Evolutionary conservation across 2,797 vertebrate species (phyloP).

Genomic region (Eidolon dupreanum): DNA sequence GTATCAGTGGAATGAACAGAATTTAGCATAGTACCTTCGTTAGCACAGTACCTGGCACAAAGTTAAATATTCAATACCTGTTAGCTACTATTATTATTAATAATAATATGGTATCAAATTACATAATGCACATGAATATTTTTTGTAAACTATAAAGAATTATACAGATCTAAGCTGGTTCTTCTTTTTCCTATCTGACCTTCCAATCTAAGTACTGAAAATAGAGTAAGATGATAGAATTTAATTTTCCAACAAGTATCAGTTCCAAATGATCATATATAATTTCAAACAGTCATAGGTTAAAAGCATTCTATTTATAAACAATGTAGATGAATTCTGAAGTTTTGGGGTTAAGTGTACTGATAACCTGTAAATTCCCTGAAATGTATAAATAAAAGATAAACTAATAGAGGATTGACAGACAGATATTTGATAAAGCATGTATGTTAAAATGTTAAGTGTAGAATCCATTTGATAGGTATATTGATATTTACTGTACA

Average conservation of each 20-base stretch:
- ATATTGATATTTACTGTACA: not conserved
- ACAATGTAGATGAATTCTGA: not conserved
- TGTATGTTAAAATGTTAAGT: not conserved
- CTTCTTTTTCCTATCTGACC: not conserved
- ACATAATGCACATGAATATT: not conserved
- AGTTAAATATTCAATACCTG: not conserved
- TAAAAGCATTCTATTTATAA: not conserved
- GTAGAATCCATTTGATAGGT: not conserved
- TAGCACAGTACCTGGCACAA: not conserved
- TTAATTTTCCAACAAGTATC: constrained; percentile 14
- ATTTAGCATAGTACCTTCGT: not conserved
- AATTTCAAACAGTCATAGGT: not conserved
- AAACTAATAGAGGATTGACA: not conserved
- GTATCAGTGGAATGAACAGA: not conserved
- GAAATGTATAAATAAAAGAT: not conserved
- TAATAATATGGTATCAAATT: not conserved
- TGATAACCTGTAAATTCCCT: not conserved
- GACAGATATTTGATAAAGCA: not conserved
- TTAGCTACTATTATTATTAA: not conserved
- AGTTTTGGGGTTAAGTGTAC: not conserved
- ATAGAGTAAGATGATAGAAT: not conserved
- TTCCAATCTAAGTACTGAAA: constrained; percentile 8
- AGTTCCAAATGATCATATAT: not conserved
- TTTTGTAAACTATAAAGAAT: not conserved
- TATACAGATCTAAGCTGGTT: not conserved